A percentile compares a stretch with the other conserved stretches of the same genome.
These are phyloP conservation scores for Drosophila histrio DNA, from an alignment of 2,888 invertebrate species.

Conservation along the genomic window DNA sequence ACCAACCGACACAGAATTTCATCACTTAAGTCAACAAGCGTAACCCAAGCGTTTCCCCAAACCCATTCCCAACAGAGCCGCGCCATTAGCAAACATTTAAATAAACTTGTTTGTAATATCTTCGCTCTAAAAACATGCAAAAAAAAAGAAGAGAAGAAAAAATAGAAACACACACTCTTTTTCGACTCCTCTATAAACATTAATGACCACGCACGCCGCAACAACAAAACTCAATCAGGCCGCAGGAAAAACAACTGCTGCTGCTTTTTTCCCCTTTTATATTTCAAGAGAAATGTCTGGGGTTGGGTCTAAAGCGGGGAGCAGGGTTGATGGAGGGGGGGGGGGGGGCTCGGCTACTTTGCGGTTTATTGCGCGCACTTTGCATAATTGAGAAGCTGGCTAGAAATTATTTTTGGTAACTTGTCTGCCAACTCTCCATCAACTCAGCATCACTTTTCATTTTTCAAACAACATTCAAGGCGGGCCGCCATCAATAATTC, in stretches of 20 bases:
- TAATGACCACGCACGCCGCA: slow-evolving; percentile 79
- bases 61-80: slow-evolving; percentile 58
- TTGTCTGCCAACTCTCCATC: not conserved
- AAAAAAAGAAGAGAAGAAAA: slow-evolving; percentile 10
- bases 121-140: slow-evolving; percentile 39
- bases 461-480: slow-evolving; percentile 45
- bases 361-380: slow-evolving; percentile 77
- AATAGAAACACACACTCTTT: not conserved
- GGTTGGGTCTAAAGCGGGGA: not conserved
- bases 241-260: slow-evolving; percentile 19
- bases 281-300: not conserved
- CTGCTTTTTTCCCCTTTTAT: slow-evolving; percentile 17
- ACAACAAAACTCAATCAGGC: slow-evolving; percentile 49
- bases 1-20: slow-evolving; percentile 64
- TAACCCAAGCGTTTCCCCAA: slow-evolving; percentile 64
- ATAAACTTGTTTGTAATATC: slow-evolving; percentile 70
- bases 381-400: slow-evolving; percentile 71
- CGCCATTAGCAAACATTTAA: slow-evolving; percentile 82
- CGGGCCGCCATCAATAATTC: slow-evolving; percentile 68
- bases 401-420: slow-evolving; percentile 64
- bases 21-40: slow-evolving; percentile 81
- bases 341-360: slow-evolving; percentile 57
- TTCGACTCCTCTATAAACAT: slow-evolving; percentile 60
- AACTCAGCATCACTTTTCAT: slow-evolving; percentile 44
- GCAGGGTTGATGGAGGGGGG: not conserved